These are phyloP conservation scores for Rhingia campestris DNA, from an alignment of 2,888 invertebrate genomes.

Conservation along the genomic window DNA sequence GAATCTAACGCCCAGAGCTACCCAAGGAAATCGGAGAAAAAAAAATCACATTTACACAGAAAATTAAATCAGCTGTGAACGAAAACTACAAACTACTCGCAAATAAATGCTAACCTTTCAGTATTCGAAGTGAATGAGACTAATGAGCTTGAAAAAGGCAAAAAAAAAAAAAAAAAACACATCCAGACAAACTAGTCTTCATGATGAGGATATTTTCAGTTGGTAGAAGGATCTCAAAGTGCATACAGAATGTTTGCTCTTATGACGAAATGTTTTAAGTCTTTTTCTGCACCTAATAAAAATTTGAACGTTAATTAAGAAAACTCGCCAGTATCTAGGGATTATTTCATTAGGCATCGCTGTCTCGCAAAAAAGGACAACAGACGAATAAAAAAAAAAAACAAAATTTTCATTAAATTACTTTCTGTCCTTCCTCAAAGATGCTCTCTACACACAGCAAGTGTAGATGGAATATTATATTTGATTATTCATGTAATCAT, in stretches of 20 bases:
- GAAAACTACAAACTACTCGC: constrained; percentile 30
- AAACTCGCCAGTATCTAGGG: not conserved
- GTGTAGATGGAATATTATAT: constrained; percentile 16
- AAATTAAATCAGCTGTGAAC: constrained; percentile 57
- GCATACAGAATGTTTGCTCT: constrained; percentile 43
- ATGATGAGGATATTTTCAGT: constrained; percentile 27
- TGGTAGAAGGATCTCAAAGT: constrained; percentile 18
- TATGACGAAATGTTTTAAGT: not conserved
- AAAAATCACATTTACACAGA: constrained; percentile 11
- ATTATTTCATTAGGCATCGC: constrained; percentile 48
- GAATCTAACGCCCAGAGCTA: constrained; percentile 34
- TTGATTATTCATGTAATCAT: constrained; percentile 51
- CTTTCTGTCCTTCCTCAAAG: constrained; percentile 42
- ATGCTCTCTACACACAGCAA: not conserved
- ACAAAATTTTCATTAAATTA: constrained; percentile 56
- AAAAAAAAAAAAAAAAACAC: constrained; percentile 10
- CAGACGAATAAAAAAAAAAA: constrained; percentile 14
- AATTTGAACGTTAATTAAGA: constrained; percentile 42
- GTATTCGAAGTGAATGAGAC: constrained; percentile 29
- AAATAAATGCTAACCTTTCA: constrained; percentile 15
- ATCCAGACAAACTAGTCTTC: constrained; percentile 5
- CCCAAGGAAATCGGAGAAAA: not conserved
- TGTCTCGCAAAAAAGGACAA: constrained; percentile 16
- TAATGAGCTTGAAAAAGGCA: constrained; percentile 52
- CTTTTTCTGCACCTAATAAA: constrained; percentile 8